Base-by-base conservation (phyloP, 2,888 invertebrate species). In the Anthophora plumipes region DNA sequence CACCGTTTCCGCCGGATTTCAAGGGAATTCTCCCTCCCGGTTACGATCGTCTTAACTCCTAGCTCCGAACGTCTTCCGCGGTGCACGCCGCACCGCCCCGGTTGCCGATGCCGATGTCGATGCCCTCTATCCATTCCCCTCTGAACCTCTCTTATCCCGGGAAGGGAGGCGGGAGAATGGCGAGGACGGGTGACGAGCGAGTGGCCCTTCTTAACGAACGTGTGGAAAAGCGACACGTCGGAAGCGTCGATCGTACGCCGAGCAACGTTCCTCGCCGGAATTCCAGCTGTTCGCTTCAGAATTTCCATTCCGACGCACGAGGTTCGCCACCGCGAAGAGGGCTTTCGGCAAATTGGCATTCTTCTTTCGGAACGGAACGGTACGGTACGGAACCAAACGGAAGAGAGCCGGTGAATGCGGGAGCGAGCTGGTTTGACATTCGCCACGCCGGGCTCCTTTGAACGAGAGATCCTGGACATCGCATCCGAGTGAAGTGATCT, bases 321-420 rank as follows among this genome's bases (percentile, higher is more conserved):
- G 74, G 73, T 71, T 87, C 75, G 76, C 88, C 83, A 86, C 83
- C 88, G 87, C 86, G 85, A 85, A 81, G 82, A 85, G 84, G 82
- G 85, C 85, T 87, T 89, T 87, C 85, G 87, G 88, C 86, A 91
- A 91, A 91, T 91, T 91, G 88, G 90, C 91, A 91, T 91, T 91
- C 91, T 91, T 90, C 90, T 90, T 90, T 88, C 85, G 89, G 17
- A 89, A 80, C 69, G 68, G 68, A 66, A 60, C 82, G 84, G 68
- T 31, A 31, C 85, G 89, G 17, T 88, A 80, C 69, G 63, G 64
- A 66, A 60, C 31, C 2, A 4, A 31, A 31, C 31, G 31, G n/a
- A n/a, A n/a, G n/a, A n/a, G n/a, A 31, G 31, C 31, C 78, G 80
- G 80, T 72, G 82, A 82, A 84, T 81, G 85, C 85, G 83, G 86